Base-by-base conservation (phyloP, 2,888 invertebrate species). In the Synanthedon vespiformis region DNA sequence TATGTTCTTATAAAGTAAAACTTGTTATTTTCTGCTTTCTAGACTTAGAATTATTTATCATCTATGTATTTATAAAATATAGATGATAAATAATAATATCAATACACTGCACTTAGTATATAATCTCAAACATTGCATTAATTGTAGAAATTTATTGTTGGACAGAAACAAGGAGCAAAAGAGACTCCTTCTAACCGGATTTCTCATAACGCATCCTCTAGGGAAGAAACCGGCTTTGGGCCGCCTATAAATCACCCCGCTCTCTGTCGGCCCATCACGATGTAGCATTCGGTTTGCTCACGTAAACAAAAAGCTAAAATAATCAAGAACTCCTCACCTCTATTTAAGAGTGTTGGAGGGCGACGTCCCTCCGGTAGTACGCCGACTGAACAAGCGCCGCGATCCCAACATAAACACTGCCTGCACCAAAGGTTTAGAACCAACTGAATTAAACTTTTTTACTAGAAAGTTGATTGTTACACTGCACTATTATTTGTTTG, bases 351-450 rank as follows among this genome's bases (percentile, higher is more conserved):
- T 79, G 76, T 67, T 77, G 65, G 86, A 75, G 83, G 84, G 86
- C 85, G 85, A 85, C 81, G 86, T 77, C 76, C 80, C 74, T 82
- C 76, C 76, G 77, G 70, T 59, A 58, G 62, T 34, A 34, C 34
- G 63, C 73, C 75, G 73, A 77, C 78, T 79, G 73, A 77, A 73
- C 68, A 69, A 78, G 70, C 81, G 70, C 71, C 74, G 77, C 80
- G 78, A 71, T 80, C 71, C 74, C 74, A 79, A 86, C 85, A 85
- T 85, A 87, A 87, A 87, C 86, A 87, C 86, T 82, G 77, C 84
- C 86, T 82, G 77, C 84, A 86, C 85, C 76, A 79, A 77, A 74
- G 73, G 66, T 71, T 67, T 72, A 79, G 22, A 22, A 72, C 70
- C 72, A 77, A 72, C 67, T 68, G 68, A 63, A 72, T 67, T 68